Evolutionary conservation across 1,140 invertebrate genomes (phyloP).

Genomic region (Patella vulgata): DNA sequence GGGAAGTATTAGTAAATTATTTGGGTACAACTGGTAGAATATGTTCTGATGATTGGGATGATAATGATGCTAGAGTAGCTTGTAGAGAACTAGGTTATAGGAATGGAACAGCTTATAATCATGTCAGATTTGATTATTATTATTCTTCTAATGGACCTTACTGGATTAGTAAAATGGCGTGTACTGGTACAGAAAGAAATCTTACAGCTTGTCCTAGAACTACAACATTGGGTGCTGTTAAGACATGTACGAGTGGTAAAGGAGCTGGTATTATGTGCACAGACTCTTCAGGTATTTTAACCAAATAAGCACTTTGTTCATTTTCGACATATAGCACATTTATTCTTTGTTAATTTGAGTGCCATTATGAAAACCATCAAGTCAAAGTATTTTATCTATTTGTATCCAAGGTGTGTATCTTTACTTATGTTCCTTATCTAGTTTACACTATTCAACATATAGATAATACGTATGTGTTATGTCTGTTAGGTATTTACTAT

Average conservation of each 20-base stretch:
- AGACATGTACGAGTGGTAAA: slow-evolving; percentile 21
- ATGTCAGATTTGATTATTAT: slow-evolving; percentile 14
- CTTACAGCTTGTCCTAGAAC: slow-evolving; percentile 30
- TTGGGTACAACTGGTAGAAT: slow-evolving; percentile 38
- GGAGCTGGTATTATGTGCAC: slow-evolving; percentile 40
- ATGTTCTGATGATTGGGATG: slow-evolving; percentile 41
- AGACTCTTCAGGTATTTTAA: slow-evolving; percentile 31
- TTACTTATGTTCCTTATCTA: too few relatives aligned
- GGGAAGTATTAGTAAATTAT: slow-evolving; percentile 29
- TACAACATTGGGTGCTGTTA: slow-evolving; percentile 25
- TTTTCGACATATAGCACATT: background rate
- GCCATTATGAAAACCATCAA: too few relatives aligned
- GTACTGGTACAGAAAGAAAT: slow-evolving; percentile 41
- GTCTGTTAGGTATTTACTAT: slow-evolving; percentile 26
- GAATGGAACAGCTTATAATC: slow-evolving; percentile 33
- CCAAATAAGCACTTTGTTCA: background rate
- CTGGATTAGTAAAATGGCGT: slow-evolving; percentile 40
- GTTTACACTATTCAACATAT: too few relatives aligned
- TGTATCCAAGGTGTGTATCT: too few relatives aligned
- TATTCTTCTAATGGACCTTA: slow-evolving; percentile 19
- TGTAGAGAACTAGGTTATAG: slow-evolving; percentile 43
- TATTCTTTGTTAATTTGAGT: background rate
- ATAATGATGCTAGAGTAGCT: slow-evolving; percentile 42
- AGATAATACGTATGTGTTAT: slow-evolving; percentile 1
- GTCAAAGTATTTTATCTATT: too few relatives aligned